Conservation (phyloP, 2,888 invertebrate genomes). For the Syrista parreyssii region DNA sequence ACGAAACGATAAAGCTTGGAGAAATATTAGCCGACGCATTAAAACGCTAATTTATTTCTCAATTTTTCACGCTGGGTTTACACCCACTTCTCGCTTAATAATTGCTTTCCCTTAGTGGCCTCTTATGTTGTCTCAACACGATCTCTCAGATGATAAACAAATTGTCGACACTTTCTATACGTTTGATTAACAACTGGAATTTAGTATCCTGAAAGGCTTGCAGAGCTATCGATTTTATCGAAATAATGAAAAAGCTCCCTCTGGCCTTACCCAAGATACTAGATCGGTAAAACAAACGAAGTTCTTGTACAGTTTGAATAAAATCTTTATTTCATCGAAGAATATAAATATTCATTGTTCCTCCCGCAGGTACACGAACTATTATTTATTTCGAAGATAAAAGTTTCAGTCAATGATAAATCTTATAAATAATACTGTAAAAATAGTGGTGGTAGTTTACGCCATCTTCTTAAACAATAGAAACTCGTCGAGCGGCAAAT, state of each 20-base stretch:
- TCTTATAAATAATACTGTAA: background rate
- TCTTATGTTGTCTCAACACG: background rate
- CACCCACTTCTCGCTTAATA: background rate
- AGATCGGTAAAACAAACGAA: background rate
- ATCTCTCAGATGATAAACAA: background rate
- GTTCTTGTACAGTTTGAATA: background rate
- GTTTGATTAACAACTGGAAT: background rate
- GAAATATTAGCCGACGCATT: background rate
- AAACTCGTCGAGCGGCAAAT: background rate
- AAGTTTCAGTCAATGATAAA: background rate
- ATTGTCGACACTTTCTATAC: background rate
- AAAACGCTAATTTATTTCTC: background rate
- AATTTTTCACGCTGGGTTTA: background rate
- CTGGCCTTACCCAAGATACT: background rate
- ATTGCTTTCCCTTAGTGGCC: background rate
- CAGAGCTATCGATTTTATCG: background rate
- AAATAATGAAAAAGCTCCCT: background rate
- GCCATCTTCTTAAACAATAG: too few relatives aligned
- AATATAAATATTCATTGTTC: background rate
- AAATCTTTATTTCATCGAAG: background rate
- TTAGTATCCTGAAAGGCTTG: background rate
- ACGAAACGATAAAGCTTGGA: background rate
- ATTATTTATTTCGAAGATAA: background rate
- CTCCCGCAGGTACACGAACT: background rate
- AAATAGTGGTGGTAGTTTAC: too few relatives aligned